Conservation (phyloP, 2,113 vertebrate genomes). For the Paramormyrops kingsleyae region DNA sequence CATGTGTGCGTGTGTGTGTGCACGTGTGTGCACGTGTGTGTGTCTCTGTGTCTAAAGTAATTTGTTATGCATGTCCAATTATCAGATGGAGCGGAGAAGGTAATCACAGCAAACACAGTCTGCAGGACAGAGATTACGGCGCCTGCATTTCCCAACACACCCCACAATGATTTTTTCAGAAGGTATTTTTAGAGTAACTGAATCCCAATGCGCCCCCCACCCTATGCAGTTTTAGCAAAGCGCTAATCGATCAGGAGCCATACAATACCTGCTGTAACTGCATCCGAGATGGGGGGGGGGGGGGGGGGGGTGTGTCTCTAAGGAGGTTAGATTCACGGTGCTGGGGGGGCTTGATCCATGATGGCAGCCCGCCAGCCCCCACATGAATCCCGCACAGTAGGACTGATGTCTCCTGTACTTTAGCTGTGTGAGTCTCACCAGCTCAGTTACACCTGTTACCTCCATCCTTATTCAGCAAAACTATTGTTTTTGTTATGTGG, state of each 20-base stretch:
- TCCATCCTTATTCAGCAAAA: neutral
- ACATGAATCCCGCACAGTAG: neutral
- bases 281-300: neutral
- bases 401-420: neutral
- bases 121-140: slow-evolving; percentile 26
- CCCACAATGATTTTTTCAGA: neutral
- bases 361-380: neutral
- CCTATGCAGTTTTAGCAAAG: neutral
- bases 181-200: neutral
- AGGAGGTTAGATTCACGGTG: neutral
- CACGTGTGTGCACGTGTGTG: neutral
- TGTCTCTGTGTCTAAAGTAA: neutral
- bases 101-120: slow-evolving; percentile 9
- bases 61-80: neutral
- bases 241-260: neutral
- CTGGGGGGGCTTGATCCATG: neutral
- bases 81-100: neutral
- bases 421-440: neutral
- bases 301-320: neutral
- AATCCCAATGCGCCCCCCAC: neutral
- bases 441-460: neutral
- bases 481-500: neutral
- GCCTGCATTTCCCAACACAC: slow-evolving; percentile 29
- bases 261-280: neutral
- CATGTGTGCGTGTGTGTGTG: neutral